These are phyloP conservation scores for Drosophila jambulina DNA, from an alignment of 1,140 invertebrate species.

Conservation along the genomic window DNA sequence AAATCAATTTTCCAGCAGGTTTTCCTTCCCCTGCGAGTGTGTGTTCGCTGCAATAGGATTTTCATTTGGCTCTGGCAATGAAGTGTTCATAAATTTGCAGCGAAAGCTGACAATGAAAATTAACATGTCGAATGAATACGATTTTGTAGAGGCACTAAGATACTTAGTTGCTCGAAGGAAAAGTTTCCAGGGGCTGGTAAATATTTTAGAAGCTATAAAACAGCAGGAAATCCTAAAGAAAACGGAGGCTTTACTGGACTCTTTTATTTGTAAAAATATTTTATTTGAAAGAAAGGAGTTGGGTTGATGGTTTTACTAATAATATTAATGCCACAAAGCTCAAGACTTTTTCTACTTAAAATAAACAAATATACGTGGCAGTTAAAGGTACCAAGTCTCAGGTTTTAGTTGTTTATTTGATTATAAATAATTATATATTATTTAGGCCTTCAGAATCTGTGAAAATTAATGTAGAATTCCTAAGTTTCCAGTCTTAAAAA, in stretches of 20 bases:
- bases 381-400: too few relatives aligned
- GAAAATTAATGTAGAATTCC: too few relatives aligned
- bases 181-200: neutral
- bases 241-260: too few relatives aligned
- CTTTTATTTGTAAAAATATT: neutral
- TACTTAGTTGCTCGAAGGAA: constrained; percentile 1
- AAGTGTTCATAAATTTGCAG: constrained; percentile 48
- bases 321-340: neutral
- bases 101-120: constrained; percentile 56
- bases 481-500: neutral
- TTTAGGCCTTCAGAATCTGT: too few relatives aligned
- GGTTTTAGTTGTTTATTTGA: too few relatives aligned
- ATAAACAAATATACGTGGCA: too few relatives aligned
- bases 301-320: neutral
- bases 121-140: constrained; percentile 22
- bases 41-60: constrained; percentile 39
- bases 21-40: constrained; percentile 30
- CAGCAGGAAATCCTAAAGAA: too few relatives aligned
- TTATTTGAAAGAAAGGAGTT: neutral
- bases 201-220: neutral
- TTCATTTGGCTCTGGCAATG: constrained; percentile 28
- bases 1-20: constrained; percentile 78
- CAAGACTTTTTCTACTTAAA: neutral
- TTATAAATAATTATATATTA: too few relatives aligned
- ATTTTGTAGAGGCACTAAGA: neutral